These are phyloP conservation scores for Heliconius hewitsoni DNA, from an alignment of 1,140 invertebrate genomes.

Conservation along the genomic window DNA sequence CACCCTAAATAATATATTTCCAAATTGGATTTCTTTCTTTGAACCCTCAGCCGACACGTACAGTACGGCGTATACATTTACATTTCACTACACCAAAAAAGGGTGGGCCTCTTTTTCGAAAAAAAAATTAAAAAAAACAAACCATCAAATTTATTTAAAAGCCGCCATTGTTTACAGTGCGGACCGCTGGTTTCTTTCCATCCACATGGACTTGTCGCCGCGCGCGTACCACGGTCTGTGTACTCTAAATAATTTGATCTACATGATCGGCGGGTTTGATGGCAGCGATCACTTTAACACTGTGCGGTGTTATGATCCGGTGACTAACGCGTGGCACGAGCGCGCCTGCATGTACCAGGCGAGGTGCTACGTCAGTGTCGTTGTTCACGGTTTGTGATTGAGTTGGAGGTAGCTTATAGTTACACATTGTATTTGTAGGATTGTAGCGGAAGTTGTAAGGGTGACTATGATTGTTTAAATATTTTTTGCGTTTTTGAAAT, in stretches of 20 bases:
- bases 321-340: constrained; percentile 84
- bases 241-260: constrained; percentile 85
- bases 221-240: constrained; percentile 90
- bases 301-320: constrained; percentile 85
- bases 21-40: no score
- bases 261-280: constrained; percentile 90
- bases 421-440: neutral
- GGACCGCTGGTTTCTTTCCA: constrained; percentile 84
- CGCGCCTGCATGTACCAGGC: constrained; percentile 88
- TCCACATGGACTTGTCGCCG: constrained; percentile 83
- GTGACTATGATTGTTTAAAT: neutral
- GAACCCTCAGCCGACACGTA: no score
- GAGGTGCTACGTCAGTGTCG: constrained; percentile 89
- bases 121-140: neutral
- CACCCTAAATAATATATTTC: no score
- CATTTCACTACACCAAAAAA: neutral
- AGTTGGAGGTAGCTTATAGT: neutral
- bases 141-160: constrained; percentile 11
- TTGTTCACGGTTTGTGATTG: constrained; percentile 82
- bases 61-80: neutral
- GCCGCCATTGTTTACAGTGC: constrained; percentile 69
- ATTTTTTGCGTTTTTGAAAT: no score
- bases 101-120: neutral
- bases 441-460: neutral
- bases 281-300: constrained; percentile 88